Base-by-base conservation (phyloP, 2,113 vertebrate genomes). In the Galemys pyrenaicus region DNA sequence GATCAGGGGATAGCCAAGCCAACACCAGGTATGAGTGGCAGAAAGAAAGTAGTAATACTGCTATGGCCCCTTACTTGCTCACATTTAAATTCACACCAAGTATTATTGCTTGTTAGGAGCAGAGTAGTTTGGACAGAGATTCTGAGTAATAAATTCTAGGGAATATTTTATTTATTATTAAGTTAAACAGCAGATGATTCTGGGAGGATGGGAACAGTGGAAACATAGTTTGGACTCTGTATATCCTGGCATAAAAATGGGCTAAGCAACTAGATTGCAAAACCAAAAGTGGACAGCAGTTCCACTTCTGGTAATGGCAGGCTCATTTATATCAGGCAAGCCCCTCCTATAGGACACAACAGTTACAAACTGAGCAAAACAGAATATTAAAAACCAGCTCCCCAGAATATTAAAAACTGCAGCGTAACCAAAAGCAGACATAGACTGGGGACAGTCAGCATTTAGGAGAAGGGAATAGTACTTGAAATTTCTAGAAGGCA, bases 1-100 rank as follows among this genome's bases (percentile, higher is more conserved):
- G 99, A 98, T 91, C 99, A 98, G 94, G 99, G 98, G 0, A 70
- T 97, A 2, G 96, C 98, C 2, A 98, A 95, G 32, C 97, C 95
- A 6, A 2, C 97, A 19, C 86, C 97, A 98, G 98, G 98, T 99
- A 98, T 5, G 93, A 75, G 41, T 35, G 30, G 20, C 24, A 30
- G 56, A 62, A 78, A 37, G 58, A 24, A 73, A 30, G n/a, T 83
- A 44, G 7, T 58, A 81, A 35, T 11, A 39, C 26, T 73, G 24
- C 28, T 92, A 0, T 37, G 39, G 30, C 56, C 46, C 16, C 68
- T 85, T 78, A 65, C 22, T 84, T 68, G 84, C 30, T 78, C 46
- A 22, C 32, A 49, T 8, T 85, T 92, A 82, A 65, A 89, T 64
- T 73, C 62, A 60, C 16, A 87, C 46, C 68, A 91, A 64, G 28